Base-by-base conservation (phyloP, 2,113 vertebrate species). In the Struthidea cinerea region DNA sequence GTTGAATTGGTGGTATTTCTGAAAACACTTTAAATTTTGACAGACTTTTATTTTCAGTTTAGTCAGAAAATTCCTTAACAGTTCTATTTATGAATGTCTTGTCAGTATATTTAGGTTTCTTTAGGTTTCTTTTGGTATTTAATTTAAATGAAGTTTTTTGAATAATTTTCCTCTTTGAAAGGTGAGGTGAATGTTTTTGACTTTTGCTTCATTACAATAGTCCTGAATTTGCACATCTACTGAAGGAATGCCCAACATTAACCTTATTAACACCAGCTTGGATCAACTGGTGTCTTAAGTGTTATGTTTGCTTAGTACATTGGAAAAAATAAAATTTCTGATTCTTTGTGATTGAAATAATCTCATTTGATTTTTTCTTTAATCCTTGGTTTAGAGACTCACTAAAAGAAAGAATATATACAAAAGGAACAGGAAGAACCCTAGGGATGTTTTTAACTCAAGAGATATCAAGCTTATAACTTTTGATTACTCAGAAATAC, bases 401-500 rank as follows among this genome's bases (percentile, higher is more conserved):
- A 89, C 90, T 97, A 79, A 87, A 96, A 96, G 92, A 93, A 93
- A 65, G 39, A 95, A 89, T 42, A 78, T 26, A 53, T 69, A 80
- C 21, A 95, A 95, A 96, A 94, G 53, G 85, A 97, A 80, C 81
- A 93, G 76, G 82, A 96, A 88, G 84, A 96, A 95, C 86, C 92
- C 92, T 80, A 82, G 95, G 94, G 94, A 93, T 97, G 87, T 97
- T 92, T 97, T 96, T 91, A 94, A 83, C 78, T 97, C 92, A 94
- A 97, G 87, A 97, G 91, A 89, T 96, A 97, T 94, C 91, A 97
- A 97, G 93, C 84, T 93, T 97, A 95, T 97, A 97, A 97, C 89
- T 97, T 97, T 95, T 97, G 97, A 97, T 98, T 97, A 94, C 91
- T 96, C 55, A 87, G 95, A 97, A 97, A 97, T 96, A 91, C 94